Evolutionary conservation across 2,888 invertebrate species (phyloP), one percentile per base, ranked within the genome.

Genomic region (Morinoia aosen): DNA sequence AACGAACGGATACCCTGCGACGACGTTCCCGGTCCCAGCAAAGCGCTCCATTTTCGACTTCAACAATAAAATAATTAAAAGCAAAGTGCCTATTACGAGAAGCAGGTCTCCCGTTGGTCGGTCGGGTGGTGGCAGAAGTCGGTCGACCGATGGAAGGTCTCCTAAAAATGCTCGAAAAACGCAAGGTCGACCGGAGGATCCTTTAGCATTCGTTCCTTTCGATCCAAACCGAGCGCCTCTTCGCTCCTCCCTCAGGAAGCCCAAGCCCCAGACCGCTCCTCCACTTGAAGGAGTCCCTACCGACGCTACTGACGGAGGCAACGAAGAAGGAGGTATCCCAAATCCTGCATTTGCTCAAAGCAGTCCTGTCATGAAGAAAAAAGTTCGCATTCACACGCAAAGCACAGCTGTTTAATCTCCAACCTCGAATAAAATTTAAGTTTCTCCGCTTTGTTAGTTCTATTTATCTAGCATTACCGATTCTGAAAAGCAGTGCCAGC

Each of bases 321-420:
- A 95, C 16, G 95, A 64, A 40, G 98, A 98, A 40, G 97, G 98
- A 96, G 99, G 99, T 19, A 99, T 99, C 96, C 98, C 98, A 97
- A 99, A 99, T 97, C 99, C 98, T 0, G 98, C 98, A 88, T 98
- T 98, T 97, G 98, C 98, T 0, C 98, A 98, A 3, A 98, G 98
- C 97, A 99, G 98, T 39, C 99, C 99, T 0, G 98, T 98, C 0
- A 98, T 99, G 96, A 98, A 98, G 97, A 99, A 99, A 97, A 99
- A 99, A 97, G 99, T 99, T 96, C 98, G 99, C 96, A 99, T 99
- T 97, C 98, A 99, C 97, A 99, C 99, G 88, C 98, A 98, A 97
- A 99, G 99, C 97, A 99, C 99, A 91, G 99, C 99, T 97, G 99
- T 99, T 96, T 99, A 96, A 97, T 25, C 58, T 16, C 8, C 76